Conservation (phyloP, 2,888 invertebrate genomes). For the Gonocerus acuteangulatus region DNA sequence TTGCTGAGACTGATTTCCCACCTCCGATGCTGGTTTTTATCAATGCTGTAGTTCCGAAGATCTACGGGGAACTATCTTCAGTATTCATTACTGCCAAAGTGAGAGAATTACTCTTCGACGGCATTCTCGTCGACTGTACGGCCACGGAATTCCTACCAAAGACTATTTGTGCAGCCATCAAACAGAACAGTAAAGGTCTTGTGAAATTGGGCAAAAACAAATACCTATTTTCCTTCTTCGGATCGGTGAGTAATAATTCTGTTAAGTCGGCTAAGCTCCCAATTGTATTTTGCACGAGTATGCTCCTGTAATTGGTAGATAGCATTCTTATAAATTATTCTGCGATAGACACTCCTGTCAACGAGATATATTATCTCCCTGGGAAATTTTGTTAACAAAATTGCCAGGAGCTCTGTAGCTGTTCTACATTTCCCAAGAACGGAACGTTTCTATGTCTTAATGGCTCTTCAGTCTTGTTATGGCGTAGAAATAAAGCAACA, state of each 20-base stretch:
- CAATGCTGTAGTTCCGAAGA: slow-evolving; percentile 60
- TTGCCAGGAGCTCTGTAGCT: too few relatives aligned
- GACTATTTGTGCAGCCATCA: slow-evolving; percentile 62
- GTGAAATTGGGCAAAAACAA: slow-evolving; percentile 55
- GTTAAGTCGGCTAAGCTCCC: too few relatives aligned
- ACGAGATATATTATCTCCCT: too few relatives aligned
- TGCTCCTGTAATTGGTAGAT: too few relatives aligned
- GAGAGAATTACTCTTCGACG: slow-evolving; percentile 65
- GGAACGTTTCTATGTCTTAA: too few relatives aligned
- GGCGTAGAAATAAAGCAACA: too few relatives aligned
- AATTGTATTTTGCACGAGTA: too few relatives aligned
- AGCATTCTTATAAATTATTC: too few relatives aligned
- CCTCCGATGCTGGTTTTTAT: slow-evolving; percentile 60
- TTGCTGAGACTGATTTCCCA: slow-evolving; percentile 52
- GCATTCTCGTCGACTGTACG: slow-evolving; percentile 63
- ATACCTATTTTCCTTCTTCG: slow-evolving; percentile 64
- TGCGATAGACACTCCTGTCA: too few relatives aligned
- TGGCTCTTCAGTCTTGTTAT: too few relatives aligned
- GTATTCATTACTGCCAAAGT: slow-evolving; percentile 58
- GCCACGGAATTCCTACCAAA: slow-evolving; percentile 67
- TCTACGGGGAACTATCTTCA: slow-evolving; percentile 57
- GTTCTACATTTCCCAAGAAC: too few relatives aligned
- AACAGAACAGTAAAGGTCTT: slow-evolving; percentile 55
- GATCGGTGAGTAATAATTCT: slow-evolving; percentile 54
- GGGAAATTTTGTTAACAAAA: too few relatives aligned